Base-by-base conservation (phyloP, 2,113 vertebrate genomes). In the Nycticryphes semicollaris region DNA sequence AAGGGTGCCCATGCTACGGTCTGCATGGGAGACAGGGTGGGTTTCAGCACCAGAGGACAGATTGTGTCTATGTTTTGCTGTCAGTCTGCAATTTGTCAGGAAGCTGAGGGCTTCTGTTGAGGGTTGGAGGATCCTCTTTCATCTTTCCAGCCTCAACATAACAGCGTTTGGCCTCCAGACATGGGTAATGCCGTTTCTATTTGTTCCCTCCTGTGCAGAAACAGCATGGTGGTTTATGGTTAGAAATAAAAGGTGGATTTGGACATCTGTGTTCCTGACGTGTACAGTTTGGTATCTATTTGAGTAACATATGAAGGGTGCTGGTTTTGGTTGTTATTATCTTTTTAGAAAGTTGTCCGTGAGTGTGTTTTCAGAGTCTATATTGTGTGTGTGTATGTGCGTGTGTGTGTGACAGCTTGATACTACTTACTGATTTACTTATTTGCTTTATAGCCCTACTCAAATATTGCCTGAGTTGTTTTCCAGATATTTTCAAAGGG, bases 1-100 rank as follows among this genome's bases (percentile, higher is more conserved):
- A 45, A 22, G 51, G 21, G 23, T 28, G 45, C 33, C 88, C 75
- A 9, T 0, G 0, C 41, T 37, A 7, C 2, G 0, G 10, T 5
- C 82, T 86, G 63, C 41, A 8, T 22, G 15, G 74, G 47, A 35
- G 25, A 23, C 33, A 24, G 43, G 35, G 3, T 37, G 51, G 10
- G 7, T 59, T 54, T n/a, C 66, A 30, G 53, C 5, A 0, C 0
- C 2, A 7, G 43, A 48, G 25, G 20, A 11, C 68, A 39, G 35
- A 15, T 16, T 59, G 28, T 11, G 31, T 68, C 57, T 60, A 0
- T 16, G 1, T 69, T 86, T 75, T 73, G 31, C 63, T 6, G 1
- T 33, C n/a, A 19, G 86, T 90, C n/a, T 62, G 56, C 47, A 75
- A 47, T 39, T 39, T 64, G 64, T 84, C 35, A 35, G 23, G 60